These are phyloP conservation scores for Pantala flavescens DNA, from an alignment of 1,140 invertebrate species.

Conservation along the genomic window DNA sequence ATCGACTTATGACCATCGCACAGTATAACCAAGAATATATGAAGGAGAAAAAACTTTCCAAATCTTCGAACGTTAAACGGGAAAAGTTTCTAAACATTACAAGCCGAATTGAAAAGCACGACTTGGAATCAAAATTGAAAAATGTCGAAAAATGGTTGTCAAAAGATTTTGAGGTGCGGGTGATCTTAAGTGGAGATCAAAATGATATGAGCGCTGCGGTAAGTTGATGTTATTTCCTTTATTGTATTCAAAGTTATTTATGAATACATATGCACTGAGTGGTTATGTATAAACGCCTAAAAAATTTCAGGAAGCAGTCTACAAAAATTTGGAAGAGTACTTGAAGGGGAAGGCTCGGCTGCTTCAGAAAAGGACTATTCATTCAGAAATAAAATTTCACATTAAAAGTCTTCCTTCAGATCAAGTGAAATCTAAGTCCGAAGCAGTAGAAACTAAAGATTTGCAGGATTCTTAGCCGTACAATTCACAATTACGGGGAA, in stretches of 20 bases:
- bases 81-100: slow-evolving; percentile 49
- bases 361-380: slow-evolving; percentile 46
- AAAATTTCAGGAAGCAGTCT: slow-evolving; percentile 40
- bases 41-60: slow-evolving; percentile 27
- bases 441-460: no score
- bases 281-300: slow-evolving; percentile 10
- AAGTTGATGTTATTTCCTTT: slow-evolving; percentile 28
- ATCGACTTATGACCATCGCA: slow-evolving; percentile 40
- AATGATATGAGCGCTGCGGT: slow-evolving; percentile 38
- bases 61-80: slow-evolving; percentile 33
- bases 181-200: slow-evolving; percentile 42
- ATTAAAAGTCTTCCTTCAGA: slow-evolving; percentile 26
- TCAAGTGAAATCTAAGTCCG: not conserved
- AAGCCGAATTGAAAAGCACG: slow-evolving; percentile 48
- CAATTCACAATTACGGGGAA: no score
- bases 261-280: slow-evolving; percentile 23
- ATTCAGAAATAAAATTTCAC: slow-evolving; percentile 44
- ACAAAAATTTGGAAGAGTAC: slow-evolving; percentile 38
- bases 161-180: slow-evolving; percentile 48
- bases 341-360: slow-evolving; percentile 36
- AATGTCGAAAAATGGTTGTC: slow-evolving; percentile 50
- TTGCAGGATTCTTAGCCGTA: no score
- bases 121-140: slow-evolving; percentile 46
- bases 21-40: slow-evolving; percentile 31
- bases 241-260: slow-evolving; percentile 12